Evolutionary conservation across 2,113 vertebrate genomes (phyloP).

Genomic region (Ciconia maguari): DNA sequence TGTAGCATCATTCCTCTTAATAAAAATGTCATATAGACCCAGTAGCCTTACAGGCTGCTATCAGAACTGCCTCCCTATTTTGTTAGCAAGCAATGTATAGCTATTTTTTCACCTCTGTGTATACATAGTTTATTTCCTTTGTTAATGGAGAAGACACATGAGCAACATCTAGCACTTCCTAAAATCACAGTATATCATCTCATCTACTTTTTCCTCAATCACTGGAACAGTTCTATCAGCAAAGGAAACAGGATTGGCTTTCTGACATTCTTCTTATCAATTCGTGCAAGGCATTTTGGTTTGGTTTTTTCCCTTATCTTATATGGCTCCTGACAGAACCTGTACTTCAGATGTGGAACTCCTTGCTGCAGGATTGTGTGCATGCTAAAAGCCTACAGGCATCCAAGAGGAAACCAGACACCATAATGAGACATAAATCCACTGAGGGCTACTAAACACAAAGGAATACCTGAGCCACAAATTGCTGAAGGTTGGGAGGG

Average conservation of each 20-base stretch:
- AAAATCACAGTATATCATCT: neutral
- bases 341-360: neutral
- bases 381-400: neutral
- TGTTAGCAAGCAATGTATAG: neutral
- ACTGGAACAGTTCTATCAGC: neutral
- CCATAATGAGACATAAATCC: neutral
- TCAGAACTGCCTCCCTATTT: neutral
- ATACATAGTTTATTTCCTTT: neutral
- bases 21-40: neutral
- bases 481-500: neutral
- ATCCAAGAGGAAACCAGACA: neutral
- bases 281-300: neutral
- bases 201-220: neutral
- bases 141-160: neutral
- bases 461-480: neutral
- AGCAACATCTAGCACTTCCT: neutral
- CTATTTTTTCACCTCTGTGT: neutral
- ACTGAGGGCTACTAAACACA: neutral
- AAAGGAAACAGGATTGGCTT: neutral
- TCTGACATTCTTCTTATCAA: neutral
- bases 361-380: neutral
- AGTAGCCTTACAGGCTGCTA: neutral
- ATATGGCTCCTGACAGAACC: neutral
- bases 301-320: rapidly evolving
- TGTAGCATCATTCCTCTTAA: neutral